A percentile compares a stretch with the other conserved stretches of the same genome.
phyloP scores from a whole-genome alignment of 2,888 invertebrate genomes.

The Entomobrya proxima region DNA sequence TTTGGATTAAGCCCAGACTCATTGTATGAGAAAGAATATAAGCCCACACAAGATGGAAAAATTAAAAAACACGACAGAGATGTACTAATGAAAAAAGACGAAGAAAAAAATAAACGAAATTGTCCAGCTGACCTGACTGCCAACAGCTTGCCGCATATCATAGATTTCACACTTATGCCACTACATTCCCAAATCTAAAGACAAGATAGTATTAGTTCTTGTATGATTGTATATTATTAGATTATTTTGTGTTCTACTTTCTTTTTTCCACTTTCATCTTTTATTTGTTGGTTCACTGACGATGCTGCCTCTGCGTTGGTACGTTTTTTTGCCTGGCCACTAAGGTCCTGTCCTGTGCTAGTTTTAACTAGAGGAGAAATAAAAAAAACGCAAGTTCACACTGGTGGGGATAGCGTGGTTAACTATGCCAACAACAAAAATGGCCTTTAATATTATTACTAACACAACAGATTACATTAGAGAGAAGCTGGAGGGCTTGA shows the following conservation, averaged over 20 bases:
- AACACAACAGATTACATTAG: too few relatives aligned
- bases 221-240: background rate
- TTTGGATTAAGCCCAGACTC: too few relatives aligned
- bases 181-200: background rate
- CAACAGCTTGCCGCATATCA: background rate
- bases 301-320: background rate
- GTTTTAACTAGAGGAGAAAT: background rate
- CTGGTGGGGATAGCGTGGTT: constrained; percentile 32
- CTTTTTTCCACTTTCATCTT: background rate
- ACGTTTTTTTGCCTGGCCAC: background rate
- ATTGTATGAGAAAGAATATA: background rate
- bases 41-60: background rate
- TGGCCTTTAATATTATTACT: too few relatives aligned
- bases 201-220: too few relatives aligned
- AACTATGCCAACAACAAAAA: too few relatives aligned
- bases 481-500: too few relatives aligned
- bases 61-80: background rate
- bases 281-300: background rate
- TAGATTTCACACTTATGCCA: background rate
- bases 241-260: constrained; percentile 17
- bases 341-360: background rate
- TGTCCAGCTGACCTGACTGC: constrained; percentile 39
- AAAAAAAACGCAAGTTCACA: background rate
- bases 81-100: background rate
- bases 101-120: constrained; percentile 27